Evolutionary conservation across 2,888 invertebrate genomes (phyloP).

Genomic region (Harpalus rubripes): DNA sequence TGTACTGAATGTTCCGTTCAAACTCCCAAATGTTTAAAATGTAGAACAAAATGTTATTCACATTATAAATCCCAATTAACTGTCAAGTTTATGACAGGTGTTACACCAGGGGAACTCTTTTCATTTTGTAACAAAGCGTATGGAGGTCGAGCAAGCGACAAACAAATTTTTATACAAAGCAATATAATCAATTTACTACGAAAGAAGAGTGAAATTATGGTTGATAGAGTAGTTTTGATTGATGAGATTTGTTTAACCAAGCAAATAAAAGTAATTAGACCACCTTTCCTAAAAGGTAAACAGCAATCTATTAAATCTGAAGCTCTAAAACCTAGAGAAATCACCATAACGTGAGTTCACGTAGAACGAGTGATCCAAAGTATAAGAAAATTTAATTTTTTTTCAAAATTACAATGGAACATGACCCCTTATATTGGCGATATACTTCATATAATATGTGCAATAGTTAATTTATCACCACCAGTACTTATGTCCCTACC

Average conservation of each 20-base stretch:
- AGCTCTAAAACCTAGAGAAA: too few species aligned
- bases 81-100: too few species aligned
- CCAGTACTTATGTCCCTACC: background rate
- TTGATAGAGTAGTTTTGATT: slow-evolving; percentile 37
- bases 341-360: too few species aligned
- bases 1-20: background rate
- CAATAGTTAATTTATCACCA: background rate
- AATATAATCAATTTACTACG: background rate
- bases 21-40: slow-evolving; percentile 13
- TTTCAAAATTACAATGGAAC: background rate
- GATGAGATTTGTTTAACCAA: slow-evolving; percentile 7
- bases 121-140: slow-evolving; percentile 11
- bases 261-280: slow-evolving; percentile 34
- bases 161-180: background rate
- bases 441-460: background rate
- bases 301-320: background rate
- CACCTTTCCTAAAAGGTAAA: slow-evolving; percentile 47
- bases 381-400: background rate
- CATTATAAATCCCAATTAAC: background rate
- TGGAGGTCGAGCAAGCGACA: background rate
- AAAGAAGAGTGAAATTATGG: slow-evolving; percentile 29
- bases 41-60: slow-evolving; percentile 6
- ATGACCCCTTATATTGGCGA: background rate
- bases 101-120: slow-evolving; percentile 8
- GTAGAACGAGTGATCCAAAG: background rate